These are phyloP conservation scores for Lytechinus pictus DNA, from an alignment of 35 echinoderm and acorn worm species.

Conservation along the genomic window DNA sequence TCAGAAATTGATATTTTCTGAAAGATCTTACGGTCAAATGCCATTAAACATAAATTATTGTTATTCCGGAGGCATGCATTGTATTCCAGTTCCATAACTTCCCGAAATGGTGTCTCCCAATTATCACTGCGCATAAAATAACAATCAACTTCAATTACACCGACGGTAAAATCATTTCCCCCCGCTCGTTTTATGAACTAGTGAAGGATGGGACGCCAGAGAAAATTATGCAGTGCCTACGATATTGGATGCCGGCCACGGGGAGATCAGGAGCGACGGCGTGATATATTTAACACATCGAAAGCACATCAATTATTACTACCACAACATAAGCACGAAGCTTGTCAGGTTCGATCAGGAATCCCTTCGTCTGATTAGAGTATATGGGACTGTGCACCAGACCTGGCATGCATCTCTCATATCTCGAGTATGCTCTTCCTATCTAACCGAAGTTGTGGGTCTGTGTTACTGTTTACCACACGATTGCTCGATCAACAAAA, in stretches of 20 bases:
- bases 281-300: conserved; percentile 2
- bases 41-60: neutral
- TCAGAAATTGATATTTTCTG: neutral
- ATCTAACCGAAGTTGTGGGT: neutral
- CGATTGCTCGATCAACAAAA: neutral
- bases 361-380: neutral
- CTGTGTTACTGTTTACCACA: neutral
- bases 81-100: neutral
- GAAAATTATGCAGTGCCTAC: neutral
- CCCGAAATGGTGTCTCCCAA: neutral
- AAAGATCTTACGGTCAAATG: neutral
- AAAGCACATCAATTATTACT: neutral
- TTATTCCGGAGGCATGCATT: neutral
- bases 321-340: conserved; percentile 17
- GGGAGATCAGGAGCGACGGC: neutral
- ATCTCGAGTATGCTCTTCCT: neutral
- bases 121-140: neutral
- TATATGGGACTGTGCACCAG: neutral
- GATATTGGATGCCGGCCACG: neutral
- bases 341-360: neutral
- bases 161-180: conserved; percentile 2
- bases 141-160: conserved; percentile 13
- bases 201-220: neutral
- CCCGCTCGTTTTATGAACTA: neutral
- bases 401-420: neutral